Conservation (phyloP, 2,113 vertebrate species). For the Serinus canaria region DNA sequence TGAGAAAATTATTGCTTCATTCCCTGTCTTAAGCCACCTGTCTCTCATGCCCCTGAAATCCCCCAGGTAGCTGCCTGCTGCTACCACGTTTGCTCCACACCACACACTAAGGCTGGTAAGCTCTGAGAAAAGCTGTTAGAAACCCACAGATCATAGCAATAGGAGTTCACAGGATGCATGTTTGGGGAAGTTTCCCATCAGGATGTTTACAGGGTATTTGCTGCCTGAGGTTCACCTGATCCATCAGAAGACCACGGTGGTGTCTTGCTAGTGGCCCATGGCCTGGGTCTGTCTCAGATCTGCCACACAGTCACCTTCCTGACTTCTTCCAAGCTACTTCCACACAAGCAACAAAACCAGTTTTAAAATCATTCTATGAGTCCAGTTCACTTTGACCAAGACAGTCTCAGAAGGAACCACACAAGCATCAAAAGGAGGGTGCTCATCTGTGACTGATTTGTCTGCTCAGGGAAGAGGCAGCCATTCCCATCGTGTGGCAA, state of each 20-base stretch:
- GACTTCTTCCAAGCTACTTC: neutral
- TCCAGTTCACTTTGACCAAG: neutral
- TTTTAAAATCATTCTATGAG: neutral
- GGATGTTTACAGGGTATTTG: neutral
- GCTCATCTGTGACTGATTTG: neutral
- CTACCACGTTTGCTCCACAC: neutral
- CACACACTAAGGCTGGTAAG: neutral
- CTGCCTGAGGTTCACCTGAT: neutral
- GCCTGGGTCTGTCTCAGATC: neutral
- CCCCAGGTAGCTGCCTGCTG: neutral
- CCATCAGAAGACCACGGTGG: fast-evolving
- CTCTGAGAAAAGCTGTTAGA: neutral
- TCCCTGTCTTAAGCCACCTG: neutral
- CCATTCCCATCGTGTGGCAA: fast-evolving
- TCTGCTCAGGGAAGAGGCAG: neutral
- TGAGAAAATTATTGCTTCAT: neutral
- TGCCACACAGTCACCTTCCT: neutral
- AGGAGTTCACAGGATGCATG: neutral
- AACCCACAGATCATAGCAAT: neutral
- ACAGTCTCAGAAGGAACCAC: neutral
- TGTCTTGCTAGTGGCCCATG: fast-evolving
- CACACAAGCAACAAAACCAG: neutral
- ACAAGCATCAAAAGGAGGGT: neutral
- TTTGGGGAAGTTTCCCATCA: neutral
- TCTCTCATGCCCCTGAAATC: neutral